Evolutionary conservation across 2,797 vertebrate species (phyloP).

Genomic region (Clarias fuscus): DNA sequence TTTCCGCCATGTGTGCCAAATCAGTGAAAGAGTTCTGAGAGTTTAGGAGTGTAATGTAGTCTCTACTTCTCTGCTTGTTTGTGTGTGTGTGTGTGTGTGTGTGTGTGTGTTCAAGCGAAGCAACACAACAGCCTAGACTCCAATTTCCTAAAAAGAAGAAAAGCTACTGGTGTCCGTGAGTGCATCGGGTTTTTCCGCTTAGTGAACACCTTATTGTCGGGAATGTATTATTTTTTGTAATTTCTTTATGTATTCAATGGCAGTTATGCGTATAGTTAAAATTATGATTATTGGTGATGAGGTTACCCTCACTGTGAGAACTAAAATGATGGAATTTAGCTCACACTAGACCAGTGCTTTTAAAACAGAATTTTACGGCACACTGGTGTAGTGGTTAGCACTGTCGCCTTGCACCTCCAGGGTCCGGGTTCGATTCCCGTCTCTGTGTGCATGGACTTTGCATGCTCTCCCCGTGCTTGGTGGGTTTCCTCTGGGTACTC

Average conservation of each 20-base stretch:
- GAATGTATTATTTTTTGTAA: neutral
- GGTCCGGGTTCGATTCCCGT: too few species aligned
- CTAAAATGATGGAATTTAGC: neutral
- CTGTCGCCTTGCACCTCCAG: too few species aligned
- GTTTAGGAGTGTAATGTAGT: slow-evolving; percentile 43
- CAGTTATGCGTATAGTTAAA: slow-evolving; percentile 47
- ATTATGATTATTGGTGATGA: neutral
- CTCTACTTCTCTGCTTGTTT: neutral
- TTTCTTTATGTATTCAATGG: neutral
- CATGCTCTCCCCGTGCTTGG: too few species aligned
- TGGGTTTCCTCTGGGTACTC: too few species aligned
- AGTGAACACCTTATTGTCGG: neutral
- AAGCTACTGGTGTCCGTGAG: slow-evolving; percentile 57
- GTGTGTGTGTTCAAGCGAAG: slow-evolving; percentile 38
- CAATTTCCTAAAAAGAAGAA: slow-evolving; percentile 55
- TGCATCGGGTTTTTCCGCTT: slow-evolving; percentile 30
- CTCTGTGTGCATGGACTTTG: too few species aligned
- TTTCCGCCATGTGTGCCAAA: slow-evolving; percentile 9
- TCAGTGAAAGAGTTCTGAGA: slow-evolving; percentile 15
- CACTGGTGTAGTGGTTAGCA: too few species aligned
- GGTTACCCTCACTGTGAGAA: too few species aligned
- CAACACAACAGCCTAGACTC: slow-evolving; percentile 42
- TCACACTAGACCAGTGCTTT: neutral
- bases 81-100: slow-evolving; percentile 18
- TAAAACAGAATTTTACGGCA: too few species aligned